Conservation (phyloP, 2,888 invertebrate genomes). For the Lepas anatifera region DNA sequence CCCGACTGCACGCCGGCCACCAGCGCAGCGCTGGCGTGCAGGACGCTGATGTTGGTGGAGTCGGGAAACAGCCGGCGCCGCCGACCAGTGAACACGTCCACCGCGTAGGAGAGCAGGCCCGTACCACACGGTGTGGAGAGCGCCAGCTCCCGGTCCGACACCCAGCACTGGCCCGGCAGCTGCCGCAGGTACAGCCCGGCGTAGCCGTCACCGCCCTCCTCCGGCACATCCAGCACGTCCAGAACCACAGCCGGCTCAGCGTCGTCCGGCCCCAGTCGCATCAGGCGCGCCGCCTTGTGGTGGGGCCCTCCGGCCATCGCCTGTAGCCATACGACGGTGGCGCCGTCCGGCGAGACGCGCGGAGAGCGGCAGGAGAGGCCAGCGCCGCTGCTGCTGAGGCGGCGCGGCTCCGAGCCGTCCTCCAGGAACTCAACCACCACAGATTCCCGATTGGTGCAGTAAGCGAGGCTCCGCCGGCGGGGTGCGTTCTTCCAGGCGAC, state of each 20-base stretch:
- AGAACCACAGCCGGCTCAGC: slow-evolving; percentile 72
- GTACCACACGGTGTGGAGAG: neutral
- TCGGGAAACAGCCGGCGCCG: neutral
- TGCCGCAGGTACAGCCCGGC: slow-evolving; percentile 50
- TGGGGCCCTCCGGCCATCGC: slow-evolving; percentile 56
- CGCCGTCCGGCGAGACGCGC: slow-evolving; percentile 48
- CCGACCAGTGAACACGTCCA: neutral
- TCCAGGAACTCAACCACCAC: slow-evolving; percentile 44
- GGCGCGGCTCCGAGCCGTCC: neutral
- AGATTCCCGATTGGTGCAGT: slow-evolving; percentile 58
- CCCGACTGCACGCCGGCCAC: neutral
- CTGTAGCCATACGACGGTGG: slow-evolving; percentile 57
- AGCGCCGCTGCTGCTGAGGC: neutral
- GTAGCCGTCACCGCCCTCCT: slow-evolving; percentile 49
- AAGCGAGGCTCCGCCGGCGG: slow-evolving; percentile 60
- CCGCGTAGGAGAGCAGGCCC: neutral
- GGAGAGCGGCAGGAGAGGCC: slow-evolving; percentile 39
- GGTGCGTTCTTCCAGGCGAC: slow-evolving; percentile 58
- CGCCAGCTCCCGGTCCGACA: slow-evolving; percentile 51
- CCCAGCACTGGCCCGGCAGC: slow-evolving; percentile 58
- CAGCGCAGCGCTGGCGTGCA: neutral
- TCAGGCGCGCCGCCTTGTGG: slow-evolving; percentile 31
- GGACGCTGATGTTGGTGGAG: neutral
- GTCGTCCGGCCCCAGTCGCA: slow-evolving; percentile 58
- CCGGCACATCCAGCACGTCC: slow-evolving; percentile 48